phyloP scores from a whole-genome alignment of 2,113 vertebrate species.

The Callionymus lyra region DNA sequence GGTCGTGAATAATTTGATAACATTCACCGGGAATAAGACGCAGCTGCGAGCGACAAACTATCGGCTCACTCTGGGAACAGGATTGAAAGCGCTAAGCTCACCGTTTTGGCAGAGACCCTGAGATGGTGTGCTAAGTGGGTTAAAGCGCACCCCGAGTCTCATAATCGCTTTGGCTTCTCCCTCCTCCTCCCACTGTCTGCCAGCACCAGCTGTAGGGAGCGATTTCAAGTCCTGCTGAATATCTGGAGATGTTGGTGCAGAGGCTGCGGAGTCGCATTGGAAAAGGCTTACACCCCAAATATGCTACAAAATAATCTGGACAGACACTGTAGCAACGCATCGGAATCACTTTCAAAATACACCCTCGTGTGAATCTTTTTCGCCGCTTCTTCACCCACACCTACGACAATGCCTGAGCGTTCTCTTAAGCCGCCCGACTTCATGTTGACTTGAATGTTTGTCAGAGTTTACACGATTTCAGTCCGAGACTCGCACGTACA shows the following conservation, averaged over 20 bases:
- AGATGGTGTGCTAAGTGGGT: slow-evolving; percentile 65
- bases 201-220: slow-evolving; percentile 29
- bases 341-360: background rate
- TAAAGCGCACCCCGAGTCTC: slow-evolving; percentile 59
- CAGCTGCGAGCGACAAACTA: slow-evolving; percentile 39
- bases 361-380: slow-evolving; percentile 3
- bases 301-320: slow-evolving; percentile 9
- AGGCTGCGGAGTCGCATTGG: slow-evolving; percentile 5
- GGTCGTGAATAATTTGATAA: background rate
- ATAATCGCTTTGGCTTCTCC: slow-evolving; percentile 40
- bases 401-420: slow-evolving; percentile 1
- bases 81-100: slow-evolving; percentile 64
- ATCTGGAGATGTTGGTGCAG: slow-evolving; percentile 10
- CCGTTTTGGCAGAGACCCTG: slow-evolving; percentile 57
- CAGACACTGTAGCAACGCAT: slow-evolving; percentile 1
- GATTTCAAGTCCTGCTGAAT: slow-evolving; percentile 25
- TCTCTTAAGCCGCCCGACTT: too few relatives aligned
- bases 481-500: slow-evolving; percentile 1
- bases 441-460: background rate
- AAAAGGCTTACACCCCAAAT: slow-evolving; percentile 12
- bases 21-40: slow-evolving; percentile 28
- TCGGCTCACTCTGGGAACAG: slow-evolving; percentile 44
- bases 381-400: slow-evolving; percentile 26
- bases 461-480: slow-evolving; percentile 2
- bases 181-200: slow-evolving; percentile 22